Evolutionary conservation across 1,140 invertebrate species (phyloP).

Genomic region (Prorops nasuta): DNA sequence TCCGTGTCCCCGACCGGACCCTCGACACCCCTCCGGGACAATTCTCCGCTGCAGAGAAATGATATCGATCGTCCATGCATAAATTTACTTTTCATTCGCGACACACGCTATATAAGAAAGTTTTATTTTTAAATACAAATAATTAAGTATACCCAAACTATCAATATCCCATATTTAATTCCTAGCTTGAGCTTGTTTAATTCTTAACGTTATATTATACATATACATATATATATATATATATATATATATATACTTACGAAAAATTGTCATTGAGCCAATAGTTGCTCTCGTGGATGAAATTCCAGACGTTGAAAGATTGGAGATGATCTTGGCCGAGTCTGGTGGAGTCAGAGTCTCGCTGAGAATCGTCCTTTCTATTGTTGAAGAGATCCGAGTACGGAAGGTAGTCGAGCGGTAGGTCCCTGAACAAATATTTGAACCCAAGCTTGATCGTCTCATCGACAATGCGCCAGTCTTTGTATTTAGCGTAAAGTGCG

Average conservation of each 20-base stretch:
- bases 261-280: conserved; percentile 22
- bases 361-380: conserved; percentile 27
- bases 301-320: conserved; percentile 29
- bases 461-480: conserved; percentile 2
- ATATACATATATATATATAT: no score
- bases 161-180: no score
- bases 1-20: neutral
- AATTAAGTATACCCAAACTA: no score
- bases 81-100: no score
- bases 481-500: conserved; percentile 6
- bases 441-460: conserved; percentile 21
- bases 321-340: conserved; percentile 20
- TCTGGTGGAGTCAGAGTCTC: conserved; percentile 27
- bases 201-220: no score
- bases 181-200: no score
- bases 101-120: no score
- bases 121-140: no score
- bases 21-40: no score
- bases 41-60: neutral
- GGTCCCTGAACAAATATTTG: conserved; percentile 30
- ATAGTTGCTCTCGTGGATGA: conserved; percentile 32
- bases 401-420: conserved; percentile 27
- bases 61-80: neutral
- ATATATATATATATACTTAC: no score
- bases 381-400: conserved; percentile 34